Evolutionary conservation across 2,797 vertebrate species (phyloP), one percentile per base, ranked within the genome.

Genomic region (Meda fulgida): DNA sequence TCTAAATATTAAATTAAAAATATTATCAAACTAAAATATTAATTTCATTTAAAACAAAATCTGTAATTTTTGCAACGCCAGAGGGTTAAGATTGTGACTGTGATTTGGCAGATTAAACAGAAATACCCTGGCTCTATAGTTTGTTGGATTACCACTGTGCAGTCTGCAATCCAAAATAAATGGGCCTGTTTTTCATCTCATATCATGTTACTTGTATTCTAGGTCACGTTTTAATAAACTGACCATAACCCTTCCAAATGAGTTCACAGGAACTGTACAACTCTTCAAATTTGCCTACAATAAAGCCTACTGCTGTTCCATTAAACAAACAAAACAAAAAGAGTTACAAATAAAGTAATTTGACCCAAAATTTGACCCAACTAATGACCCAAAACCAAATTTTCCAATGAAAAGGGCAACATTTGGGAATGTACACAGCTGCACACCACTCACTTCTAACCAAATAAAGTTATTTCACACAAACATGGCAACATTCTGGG

Each of bases 401-500:
- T 72, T 78, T 11, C 60, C 29, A 48, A 9, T 5, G 21, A 81
- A 36, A 55, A 65, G 10, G 36, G 51, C 2, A 19, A 78, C 23
- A 29, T 72, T 53, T 81, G 26, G 29, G 48, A 77, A 71, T 51
- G 21, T 23, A 67, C 43, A 7, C 16, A 23, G 58, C 21, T 63
- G 31, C 31, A 38, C 69, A 23, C 13, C 23, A 67, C 80, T 81
- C 55, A 55, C 31, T 43, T 26, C 36, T 69, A 78, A 65, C 29
- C 43, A 77, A 78, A 70, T 34, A 82, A 21, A 51, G 34, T 36
- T 14, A 0, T 55, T 85, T 84, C 29, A 29, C 53, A 36, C 26
- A 83, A 63, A 51, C 70, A 75, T 23, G 38, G 26, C 71, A 63
- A 60, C 58, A 72, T 71, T 82, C 36, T 70, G 36, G 7, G 48